Evolutionary conservation across 2,113 vertebrate genomes (phyloP).

Genomic region (Neopipo cinnamomea): DNA sequence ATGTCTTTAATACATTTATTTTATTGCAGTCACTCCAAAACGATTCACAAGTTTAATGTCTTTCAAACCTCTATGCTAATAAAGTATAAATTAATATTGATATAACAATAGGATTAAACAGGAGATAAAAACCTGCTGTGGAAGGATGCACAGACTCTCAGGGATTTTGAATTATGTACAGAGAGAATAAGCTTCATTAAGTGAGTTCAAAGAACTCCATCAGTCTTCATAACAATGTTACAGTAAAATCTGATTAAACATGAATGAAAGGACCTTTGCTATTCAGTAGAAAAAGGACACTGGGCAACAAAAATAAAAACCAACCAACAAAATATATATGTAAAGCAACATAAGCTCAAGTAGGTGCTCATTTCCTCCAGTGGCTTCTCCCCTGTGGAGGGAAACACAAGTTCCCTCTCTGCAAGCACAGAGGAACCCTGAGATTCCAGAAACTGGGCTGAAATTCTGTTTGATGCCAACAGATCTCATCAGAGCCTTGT

Average conservation of each 20-base stretch:
- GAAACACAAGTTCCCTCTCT: neutral
- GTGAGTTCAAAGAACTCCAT: neutral
- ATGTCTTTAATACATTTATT: neutral
- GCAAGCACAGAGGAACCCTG: neutral
- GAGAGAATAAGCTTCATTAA: neutral
- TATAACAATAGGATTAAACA: rapidly evolving
- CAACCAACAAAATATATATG: neutral
- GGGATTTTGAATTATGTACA: neutral
- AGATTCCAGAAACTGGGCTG: neutral
- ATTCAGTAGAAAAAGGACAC: neutral
- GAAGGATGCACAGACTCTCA: neutral
- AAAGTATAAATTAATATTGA: neutral
- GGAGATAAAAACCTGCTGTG: neutral
- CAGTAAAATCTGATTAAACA: neutral
- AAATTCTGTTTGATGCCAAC: neutral
- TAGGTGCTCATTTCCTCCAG: neutral
- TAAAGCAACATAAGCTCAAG: neutral
- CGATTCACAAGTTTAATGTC: neutral
- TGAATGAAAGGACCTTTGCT: neutral
- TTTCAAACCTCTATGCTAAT: neutral
- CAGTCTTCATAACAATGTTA: neutral
- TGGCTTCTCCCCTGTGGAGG: neutral
- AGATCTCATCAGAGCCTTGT: neutral
- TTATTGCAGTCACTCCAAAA: neutral
- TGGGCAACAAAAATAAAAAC: neutral